Conservation (phyloP, 2,888 invertebrate genomes). For the Urechis unicinctus region DNA sequence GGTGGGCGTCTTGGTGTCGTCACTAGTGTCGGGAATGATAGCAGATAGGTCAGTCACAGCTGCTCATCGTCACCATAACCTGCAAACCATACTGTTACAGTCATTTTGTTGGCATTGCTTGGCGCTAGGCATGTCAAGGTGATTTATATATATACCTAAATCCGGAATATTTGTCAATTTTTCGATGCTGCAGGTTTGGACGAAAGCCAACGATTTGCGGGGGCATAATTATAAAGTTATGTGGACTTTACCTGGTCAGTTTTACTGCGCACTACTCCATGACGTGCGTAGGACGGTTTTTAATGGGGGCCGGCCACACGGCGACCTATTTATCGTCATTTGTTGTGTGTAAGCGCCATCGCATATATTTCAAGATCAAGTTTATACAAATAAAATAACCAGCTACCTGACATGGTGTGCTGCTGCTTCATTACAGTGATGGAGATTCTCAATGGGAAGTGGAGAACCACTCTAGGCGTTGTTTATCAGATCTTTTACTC, state of each 20-base stretch:
- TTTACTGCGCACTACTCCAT: conserved; percentile 4
- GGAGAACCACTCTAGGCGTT: background rate
- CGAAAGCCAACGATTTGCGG: conserved; percentile 2
- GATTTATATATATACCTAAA: background rate
- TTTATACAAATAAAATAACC: background rate
- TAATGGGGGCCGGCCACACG: conserved; percentile 3
- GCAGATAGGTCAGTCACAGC: conserved; percentile 13
- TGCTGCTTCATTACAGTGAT: conserved; percentile 2
- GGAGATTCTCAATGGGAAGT: conserved; percentile 5
- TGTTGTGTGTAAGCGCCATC: conserved; percentile 6
- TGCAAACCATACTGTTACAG: no score
- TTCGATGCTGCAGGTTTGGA: conserved; percentile 15
- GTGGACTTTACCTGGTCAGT: background rate
- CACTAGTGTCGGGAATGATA: conserved; percentile 1
- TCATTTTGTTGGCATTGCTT: no score
- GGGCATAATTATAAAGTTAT: conserved; percentile 1
- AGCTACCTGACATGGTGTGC: background rate
- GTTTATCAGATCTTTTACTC: conserved; percentile 1
- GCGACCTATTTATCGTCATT: conserved; percentile 6
- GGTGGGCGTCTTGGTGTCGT: conserved; percentile 4
- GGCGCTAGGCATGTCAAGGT: no score
- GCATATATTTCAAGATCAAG: background rate
- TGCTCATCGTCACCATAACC: no score
- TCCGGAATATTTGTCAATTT: no score
- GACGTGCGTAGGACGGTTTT: conserved; percentile 4